phyloP scores from a whole-genome alignment of 2,888 invertebrate species.

The Criorhina ranunculi region DNA sequence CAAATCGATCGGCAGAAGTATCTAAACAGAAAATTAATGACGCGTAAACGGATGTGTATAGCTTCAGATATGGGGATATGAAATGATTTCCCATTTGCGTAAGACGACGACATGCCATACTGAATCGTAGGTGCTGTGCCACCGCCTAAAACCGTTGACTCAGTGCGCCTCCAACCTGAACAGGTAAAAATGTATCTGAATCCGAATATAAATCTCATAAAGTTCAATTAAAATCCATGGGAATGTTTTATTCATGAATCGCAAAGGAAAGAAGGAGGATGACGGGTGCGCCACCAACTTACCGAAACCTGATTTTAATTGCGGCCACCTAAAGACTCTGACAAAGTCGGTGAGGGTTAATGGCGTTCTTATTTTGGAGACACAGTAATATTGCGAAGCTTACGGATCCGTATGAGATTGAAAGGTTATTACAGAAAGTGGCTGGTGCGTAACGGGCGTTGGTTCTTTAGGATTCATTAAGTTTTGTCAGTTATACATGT shows the following conservation, averaged over 20 bases:
- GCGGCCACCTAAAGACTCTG: slow-evolving; percentile 56
- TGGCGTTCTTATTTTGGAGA: slow-evolving; percentile 41
- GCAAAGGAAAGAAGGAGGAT: slow-evolving; percentile 59
- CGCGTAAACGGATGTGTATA: slow-evolving; percentile 66
- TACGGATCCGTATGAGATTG: slow-evolving; percentile 56
- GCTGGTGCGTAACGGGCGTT: slow-evolving; percentile 69
- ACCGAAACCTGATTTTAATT: slow-evolving; percentile 77
- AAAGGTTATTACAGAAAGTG: slow-evolving; percentile 45
- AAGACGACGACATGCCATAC: slow-evolving; percentile 42
- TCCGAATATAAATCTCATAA: slow-evolving; percentile 72
- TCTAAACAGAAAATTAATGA: slow-evolving; percentile 68
- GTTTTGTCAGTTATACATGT: slow-evolving; percentile 11
- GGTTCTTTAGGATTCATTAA: slow-evolving; percentile 14
- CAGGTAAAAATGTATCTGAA: slow-evolving; percentile 66
- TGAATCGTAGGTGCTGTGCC: slow-evolving; percentile 51
- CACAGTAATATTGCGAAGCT: slow-evolving; percentile 31
- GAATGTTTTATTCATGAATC: slow-evolving; percentile 75
- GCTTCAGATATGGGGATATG: slow-evolving; percentile 48
- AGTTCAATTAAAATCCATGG: slow-evolving; percentile 76
- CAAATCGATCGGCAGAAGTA: slow-evolving; percentile 61
- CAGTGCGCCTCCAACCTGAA: slow-evolving; percentile 74
- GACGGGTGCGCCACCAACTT: slow-evolving; percentile 76
- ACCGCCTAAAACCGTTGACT: slow-evolving; percentile 57
- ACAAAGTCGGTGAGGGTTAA: slow-evolving; percentile 48
- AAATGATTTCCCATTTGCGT: slow-evolving; percentile 69